phyloP scores from a whole-genome alignment of 2,797 vertebrate genomes.

The Erpetoichthys calabaricus region DNA sequence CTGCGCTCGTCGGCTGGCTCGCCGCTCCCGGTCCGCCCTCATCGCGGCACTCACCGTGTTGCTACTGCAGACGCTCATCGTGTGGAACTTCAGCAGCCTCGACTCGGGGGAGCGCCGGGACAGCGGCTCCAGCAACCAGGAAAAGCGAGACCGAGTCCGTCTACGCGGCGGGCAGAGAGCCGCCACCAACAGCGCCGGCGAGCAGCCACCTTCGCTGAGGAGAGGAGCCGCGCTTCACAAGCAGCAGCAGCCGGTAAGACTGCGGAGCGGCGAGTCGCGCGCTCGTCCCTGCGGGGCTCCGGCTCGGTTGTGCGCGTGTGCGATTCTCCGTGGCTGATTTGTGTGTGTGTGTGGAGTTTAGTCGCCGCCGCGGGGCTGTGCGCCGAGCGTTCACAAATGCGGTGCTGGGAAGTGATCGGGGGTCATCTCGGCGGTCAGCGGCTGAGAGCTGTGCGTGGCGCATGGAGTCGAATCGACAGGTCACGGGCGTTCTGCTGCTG shows the following conservation, averaged over 20 bases:
- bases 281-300: neutral
- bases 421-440: too few relatives aligned
- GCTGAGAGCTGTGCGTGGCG: too few relatives aligned
- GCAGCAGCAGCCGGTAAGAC: slow-evolving; percentile 50
- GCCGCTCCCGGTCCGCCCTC: slow-evolving; percentile 74
- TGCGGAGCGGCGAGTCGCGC: slow-evolving; percentile 2
- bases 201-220: slow-evolving; percentile 43
- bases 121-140: slow-evolving; percentile 46
- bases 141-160: slow-evolving; percentile 52
- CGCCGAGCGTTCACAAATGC: too few relatives aligned
- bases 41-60: slow-evolving; percentile 74
- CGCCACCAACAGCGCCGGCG: slow-evolving; percentile 31
- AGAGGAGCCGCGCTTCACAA: slow-evolving; percentile 50
- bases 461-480: too few relatives aligned
- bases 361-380: neutral
- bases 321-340: slow-evolving; percentile 4
- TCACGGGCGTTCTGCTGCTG: too few relatives aligned
- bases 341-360: slow-evolving; percentile 2
- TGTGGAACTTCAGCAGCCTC: slow-evolving; percentile 88
- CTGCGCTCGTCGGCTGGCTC: slow-evolving; percentile 73
- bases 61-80: slow-evolving; percentile 78
- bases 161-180: slow-evolving; percentile 43
- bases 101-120: slow-evolving; percentile 67
- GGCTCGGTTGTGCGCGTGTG: neutral
- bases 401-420: too few relatives aligned